Base-by-base conservation (phyloP, 2,888 invertebrate genomes). In the Eupithecia tripunctaria region DNA sequence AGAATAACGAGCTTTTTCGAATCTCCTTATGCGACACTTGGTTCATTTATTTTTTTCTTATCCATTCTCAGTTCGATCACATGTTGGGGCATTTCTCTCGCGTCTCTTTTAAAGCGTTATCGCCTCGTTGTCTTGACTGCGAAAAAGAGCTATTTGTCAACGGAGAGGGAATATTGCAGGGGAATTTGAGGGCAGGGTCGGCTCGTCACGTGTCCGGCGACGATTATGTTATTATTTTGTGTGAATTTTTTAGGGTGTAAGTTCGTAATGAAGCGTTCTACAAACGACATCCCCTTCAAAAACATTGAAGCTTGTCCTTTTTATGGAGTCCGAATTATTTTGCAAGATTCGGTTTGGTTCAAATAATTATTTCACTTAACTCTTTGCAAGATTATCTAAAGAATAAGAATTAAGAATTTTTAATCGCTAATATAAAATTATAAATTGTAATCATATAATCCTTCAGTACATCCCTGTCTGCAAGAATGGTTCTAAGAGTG, bases 21-120 rank as follows among this genome's bases (percentile, higher is more conserved):
- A 92, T 92, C 91, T 91, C 91, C 86, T 89, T 90, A 85, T 89
- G 91, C 91, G 92, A 90, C 92, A 88, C 88, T 86, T 82, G 89
- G 90, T 91, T 92, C 93, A 93, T 93, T 92, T 92, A 90, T 92
- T 90, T 91, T 91, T 92, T 90, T 91, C 91, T 92, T 90, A 92
- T 90, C 91, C 91, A 86, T 90, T 91, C 73, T 86, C 87, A 86
- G 84, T 88, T 89, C 90, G 89, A 91, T 93, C 93, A 92, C 92
- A 91, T 90, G 89, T 89, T 81, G 86, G 80, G 86, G 86, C 88
- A 89, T 91, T 90, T 90, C 86, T 92, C 90, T 91, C 84, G 87
- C 83, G 87, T 86, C 85, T 85, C 84, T 82, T 88, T 91, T 89
- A 89, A 89, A 91, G 86, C 86, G 88, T 87, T 92, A 92, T 91